Base-by-base conservation (phyloP, 2,888 invertebrate species). In the Boloria selene region DNA sequence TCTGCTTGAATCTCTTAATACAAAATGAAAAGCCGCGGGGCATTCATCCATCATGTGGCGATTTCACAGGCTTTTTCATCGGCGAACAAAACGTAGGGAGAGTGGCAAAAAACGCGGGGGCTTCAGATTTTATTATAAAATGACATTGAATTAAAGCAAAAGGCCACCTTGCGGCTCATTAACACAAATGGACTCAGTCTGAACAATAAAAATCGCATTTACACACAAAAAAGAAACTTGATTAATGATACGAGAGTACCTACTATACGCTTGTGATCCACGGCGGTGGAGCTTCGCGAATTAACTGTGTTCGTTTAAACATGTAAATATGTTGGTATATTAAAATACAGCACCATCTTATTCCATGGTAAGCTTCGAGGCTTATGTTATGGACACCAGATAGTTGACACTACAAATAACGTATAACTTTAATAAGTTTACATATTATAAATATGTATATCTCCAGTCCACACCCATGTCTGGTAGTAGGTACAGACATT, bases 161-260 rank as follows among this genome's bases (percentile, higher is more conserved):
- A 80, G 83, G 82, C 88, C 90, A 88, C 87, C 89, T 89, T 88
- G 88, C 79, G 81, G 82, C 79, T 77, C 89, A 89, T 90, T 89
- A 90, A 78, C 82, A 80, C 84, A 85, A 87, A 88, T 86, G 87
- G 83, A 85, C 77, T 80, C 84, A 80, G 74, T 81, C 80, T 79
- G 78, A 77, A 86, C 85, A 90, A 87, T 89, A 86, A 88, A 89
- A 90, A 90, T 90, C 88, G 86, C 88, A 88, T 90, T 88, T 86
- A 87, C 79, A 78, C 77, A 79, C 77, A 77, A 82, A 85, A 88
- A 88, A 83, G 75, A 72, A 75, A 78, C 77, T 79, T 90, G 89
- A 89, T 90, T 89, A 88, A 90, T 88, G 88, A 89, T 81, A 79
- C 74, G 75, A 77, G 75, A 78, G 73, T 74, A 69, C n/a, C n/a